Percentiles rank a stretch among this genome's conserved stretches.
phyloP scores from a whole-genome alignment of 2,113 vertebrate species.

The Ptyas mucosa region DNA sequence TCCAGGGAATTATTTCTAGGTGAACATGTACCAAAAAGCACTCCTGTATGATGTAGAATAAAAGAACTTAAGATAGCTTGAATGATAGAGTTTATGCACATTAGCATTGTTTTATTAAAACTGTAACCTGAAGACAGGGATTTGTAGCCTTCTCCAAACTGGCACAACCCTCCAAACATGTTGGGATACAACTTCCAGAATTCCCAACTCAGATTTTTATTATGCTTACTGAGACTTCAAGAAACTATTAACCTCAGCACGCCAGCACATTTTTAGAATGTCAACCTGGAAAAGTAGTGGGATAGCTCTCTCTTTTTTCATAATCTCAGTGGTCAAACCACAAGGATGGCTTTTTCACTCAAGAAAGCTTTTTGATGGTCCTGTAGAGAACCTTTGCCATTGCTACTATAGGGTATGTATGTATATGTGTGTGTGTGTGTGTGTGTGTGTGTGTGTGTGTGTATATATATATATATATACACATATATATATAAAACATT shows the following conservation, averaged over 20 bases:
- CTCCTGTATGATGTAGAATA: not conserved
- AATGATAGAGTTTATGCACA: not conserved
- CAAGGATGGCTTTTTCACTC: not conserved
- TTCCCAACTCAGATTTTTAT: not conserved
- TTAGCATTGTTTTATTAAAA: not conserved
- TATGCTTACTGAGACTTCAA: not conserved
- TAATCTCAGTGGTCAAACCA: not conserved
- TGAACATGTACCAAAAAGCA: not conserved
- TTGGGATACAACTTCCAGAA: not conserved
- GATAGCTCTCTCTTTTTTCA: not conserved
- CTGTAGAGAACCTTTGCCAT: constrained; percentile 12
- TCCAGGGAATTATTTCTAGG: not conserved
- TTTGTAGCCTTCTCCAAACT: not conserved
- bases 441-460: too few species aligned
- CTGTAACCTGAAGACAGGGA: not conserved
- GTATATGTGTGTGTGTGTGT: too few species aligned
- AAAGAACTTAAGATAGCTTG: not conserved
- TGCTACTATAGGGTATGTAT: too few species aligned
- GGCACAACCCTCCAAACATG: not conserved
- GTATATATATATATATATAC: too few species aligned
- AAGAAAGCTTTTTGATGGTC: not conserved
- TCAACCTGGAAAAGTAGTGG: not conserved
- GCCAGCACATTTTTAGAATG: not conserved
- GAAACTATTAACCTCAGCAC: not conserved
- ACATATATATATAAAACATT: too few species aligned